phyloP scores from a whole-genome alignment of 2,113 vertebrate species.

The Leucopsar rothschildi region DNA sequence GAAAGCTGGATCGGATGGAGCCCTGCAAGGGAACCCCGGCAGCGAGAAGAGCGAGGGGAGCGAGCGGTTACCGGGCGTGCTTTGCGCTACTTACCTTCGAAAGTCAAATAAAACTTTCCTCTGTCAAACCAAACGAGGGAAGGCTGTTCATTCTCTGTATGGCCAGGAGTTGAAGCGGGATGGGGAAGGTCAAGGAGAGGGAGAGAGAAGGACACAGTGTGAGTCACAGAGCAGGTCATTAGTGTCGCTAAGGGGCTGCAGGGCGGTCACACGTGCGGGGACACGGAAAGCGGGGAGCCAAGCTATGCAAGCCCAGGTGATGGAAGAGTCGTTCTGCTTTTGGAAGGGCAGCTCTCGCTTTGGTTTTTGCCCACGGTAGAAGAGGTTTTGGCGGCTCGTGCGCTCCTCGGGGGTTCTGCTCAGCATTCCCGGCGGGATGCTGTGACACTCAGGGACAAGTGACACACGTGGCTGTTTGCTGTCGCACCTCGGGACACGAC shows the following conservation, averaged over 20 bases:
- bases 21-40: conserved; percentile 47
- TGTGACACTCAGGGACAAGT: not conserved
- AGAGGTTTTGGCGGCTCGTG: conserved; percentile 24
- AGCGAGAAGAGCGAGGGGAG: conserved; percentile 43
- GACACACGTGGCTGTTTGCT: not conserved
- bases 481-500: not conserved
- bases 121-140: conserved; percentile 99
- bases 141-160: conserved; percentile 99
- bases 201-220: conserved; percentile 98
- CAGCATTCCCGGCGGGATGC: not conserved
- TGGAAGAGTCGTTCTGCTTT: conserved; percentile 22
- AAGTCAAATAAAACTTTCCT: conserved; percentile 99
- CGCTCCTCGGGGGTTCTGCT: not conserved
- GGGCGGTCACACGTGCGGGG: conserved; percentile 70
- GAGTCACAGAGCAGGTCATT: conserved; percentile 92
- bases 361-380: not conserved
- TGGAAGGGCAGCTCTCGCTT: not conserved
- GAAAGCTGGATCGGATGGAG: conserved; percentile 22
- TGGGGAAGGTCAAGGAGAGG: conserved; percentile 79
- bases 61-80: conserved; percentile 68
- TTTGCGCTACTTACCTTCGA: conserved; percentile 98
- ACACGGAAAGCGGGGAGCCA: conserved; percentile 67
- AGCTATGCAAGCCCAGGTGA: conserved; percentile 67
- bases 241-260: conserved; percentile 78
- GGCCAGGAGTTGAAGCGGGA: conserved; percentile 84